Evolutionary conservation across 2,888 invertebrate species (phyloP).

Genomic region (Liodrosophila aerea): DNA sequence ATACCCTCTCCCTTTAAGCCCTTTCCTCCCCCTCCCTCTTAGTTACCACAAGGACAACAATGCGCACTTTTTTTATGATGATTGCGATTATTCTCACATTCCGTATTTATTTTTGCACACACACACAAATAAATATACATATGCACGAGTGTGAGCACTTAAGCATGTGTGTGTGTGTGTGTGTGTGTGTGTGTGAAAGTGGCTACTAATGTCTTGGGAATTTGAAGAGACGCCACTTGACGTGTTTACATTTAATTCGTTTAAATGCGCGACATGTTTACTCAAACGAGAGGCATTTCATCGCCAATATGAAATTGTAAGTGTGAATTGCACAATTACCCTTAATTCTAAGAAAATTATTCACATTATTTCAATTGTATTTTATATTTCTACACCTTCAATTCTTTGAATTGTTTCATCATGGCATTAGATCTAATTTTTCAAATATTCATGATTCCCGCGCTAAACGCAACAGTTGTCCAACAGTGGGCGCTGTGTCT

Average conservation of each 20-base stretch:
- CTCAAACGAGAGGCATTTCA: slow-evolving; percentile 14
- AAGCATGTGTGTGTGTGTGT: not conserved
- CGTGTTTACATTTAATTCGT: slow-evolving; percentile 57
- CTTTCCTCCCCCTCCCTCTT: not conserved
- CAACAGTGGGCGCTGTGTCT: no score
- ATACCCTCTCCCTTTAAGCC: not conserved
- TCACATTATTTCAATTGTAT: no score
- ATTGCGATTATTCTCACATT: slow-evolving; percentile 23
- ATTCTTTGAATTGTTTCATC: no score
- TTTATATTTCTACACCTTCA: no score
- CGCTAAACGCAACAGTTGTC: no score
- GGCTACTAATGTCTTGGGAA: slow-evolving; percentile 27
- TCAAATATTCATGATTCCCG: no score
- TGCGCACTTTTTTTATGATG: slow-evolving; percentile 18
- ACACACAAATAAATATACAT: not conserved
- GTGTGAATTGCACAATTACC: no score
- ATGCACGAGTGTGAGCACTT: not conserved
- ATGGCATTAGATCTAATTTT: no score
- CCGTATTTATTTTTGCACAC: slow-evolving; percentile 15
- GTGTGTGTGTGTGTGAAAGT: slow-evolving; percentile 1
- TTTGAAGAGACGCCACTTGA: slow-evolving; percentile 21
- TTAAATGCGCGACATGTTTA: slow-evolving; percentile 48
- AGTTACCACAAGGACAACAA: slow-evolving; percentile 11
- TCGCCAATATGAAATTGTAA: slow-evolving; percentile 12
- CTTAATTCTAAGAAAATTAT: no score